These are phyloP conservation scores for Rhopalosiphum padi DNA, from an alignment of 1,140 invertebrate genomes.

Conservation along the genomic window DNA sequence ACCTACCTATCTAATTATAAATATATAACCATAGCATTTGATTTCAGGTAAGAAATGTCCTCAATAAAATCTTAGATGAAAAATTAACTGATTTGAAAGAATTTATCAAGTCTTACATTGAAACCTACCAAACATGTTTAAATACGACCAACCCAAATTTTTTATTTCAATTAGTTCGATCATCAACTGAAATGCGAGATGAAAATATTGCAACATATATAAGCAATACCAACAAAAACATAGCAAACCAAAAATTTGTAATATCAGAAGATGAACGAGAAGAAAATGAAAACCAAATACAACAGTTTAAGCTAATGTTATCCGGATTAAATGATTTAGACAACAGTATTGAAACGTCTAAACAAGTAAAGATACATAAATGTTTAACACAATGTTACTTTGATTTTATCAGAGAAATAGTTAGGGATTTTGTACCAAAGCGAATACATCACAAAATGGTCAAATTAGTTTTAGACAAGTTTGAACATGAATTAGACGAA, in stretches of 20 bases:
- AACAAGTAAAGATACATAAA: not conserved
- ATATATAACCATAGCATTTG: no score
- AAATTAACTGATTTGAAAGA: not conserved
- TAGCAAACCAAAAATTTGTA: no score
- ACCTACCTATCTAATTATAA: no score
- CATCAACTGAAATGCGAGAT: not conserved
- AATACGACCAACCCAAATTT: not conserved
- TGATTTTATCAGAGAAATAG: not conserved
- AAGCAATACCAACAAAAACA: not conserved
- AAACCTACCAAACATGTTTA: not conserved
- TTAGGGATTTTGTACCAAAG: not conserved
- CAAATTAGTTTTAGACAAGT: not conserved
- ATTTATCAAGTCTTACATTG: not conserved
- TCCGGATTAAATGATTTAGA: not conserved
- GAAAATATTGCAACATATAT: not conserved
- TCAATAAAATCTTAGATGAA: not conserved
- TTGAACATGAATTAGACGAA: not conserved
- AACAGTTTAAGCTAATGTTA: not conserved
- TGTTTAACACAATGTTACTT: not conserved
- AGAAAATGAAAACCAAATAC: not conserved
- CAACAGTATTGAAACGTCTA: not conserved
- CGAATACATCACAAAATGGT: not conserved
- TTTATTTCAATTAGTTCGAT: not conserved
- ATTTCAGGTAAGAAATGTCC: not conserved
- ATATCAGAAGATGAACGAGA: not conserved